phyloP scores from a whole-genome alignment of 2,113 vertebrate species.

The Tapirus terrestris region DNA sequence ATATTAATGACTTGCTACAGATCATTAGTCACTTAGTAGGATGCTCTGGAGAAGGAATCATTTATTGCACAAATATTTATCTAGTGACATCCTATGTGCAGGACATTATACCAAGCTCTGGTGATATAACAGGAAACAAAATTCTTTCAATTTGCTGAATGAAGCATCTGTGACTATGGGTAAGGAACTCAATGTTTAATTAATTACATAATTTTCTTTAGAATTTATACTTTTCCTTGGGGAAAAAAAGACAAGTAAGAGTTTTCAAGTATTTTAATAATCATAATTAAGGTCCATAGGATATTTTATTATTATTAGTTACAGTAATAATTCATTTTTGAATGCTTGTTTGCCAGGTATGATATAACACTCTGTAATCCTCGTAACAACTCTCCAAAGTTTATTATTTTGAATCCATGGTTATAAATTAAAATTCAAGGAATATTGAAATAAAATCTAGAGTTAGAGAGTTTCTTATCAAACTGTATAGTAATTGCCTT shows the following conservation, averaged over 20 bases:
- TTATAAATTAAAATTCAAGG: conserved; percentile 9
- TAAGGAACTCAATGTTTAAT: not conserved
- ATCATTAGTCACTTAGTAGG: not conserved
- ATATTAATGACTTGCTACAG: not conserved
- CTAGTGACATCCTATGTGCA: not conserved
- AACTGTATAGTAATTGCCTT: not conserved
- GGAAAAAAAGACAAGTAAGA: not conserved
- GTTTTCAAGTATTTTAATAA: conserved; percentile 24
- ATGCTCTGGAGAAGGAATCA: not conserved
- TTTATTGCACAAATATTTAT: not conserved
- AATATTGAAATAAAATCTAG: not conserved
- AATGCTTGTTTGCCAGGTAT: not conserved
- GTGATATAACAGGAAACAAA: not conserved
- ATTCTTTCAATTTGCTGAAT: not conserved
- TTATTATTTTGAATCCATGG: not conserved
- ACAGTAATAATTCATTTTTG: not conserved
- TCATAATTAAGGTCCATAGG: not conserved
- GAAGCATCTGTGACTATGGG: not conserved
- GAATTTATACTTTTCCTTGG: not conserved
- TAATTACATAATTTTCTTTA: not conserved
- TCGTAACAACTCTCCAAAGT: not conserved
- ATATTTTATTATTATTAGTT: not conserved
- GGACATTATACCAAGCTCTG: not conserved
- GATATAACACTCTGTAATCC: not conserved
- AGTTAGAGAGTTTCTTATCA: not conserved